Base-by-base conservation (phyloP, 2,888 invertebrate species). In the Cremastobaeus sp. region DNA sequence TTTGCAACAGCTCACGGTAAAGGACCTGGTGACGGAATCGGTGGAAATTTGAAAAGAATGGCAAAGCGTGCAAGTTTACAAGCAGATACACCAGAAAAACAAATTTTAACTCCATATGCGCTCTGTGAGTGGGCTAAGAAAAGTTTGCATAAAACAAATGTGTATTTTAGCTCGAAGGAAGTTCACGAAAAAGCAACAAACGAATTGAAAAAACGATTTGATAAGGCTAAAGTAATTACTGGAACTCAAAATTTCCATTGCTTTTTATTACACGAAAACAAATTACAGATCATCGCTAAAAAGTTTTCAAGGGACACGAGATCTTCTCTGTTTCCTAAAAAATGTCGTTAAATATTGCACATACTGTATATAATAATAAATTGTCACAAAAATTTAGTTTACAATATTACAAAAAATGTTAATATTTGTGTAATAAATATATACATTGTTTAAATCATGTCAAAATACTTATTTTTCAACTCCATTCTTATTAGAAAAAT, bases 1-100 rank as follows among this genome's bases (percentile, higher is more conserved):
- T 76, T 77, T 64, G 78, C 77, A 9, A 78, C 78, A 3, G 50
- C 69, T 5, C 81, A 82, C 74, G 81, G 81, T 8, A 82, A 82
- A 65, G 66, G 76, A n/a, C 64, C 79, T 3, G 76, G 78, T 62
- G 81, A 82, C 68, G 78, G 79, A 3, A 48, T 81, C 8, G 79
- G 78, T 2, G 81, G 76, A 0, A 77, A 77, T 6, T 50, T 75
- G 8, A 81, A 80, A 59, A 37, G 76, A 20, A 12, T 25, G 14
- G 69, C 72, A 1, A 41, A 3, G 15, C 34, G 37, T 12, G 45
- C 64, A 28, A 71, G 43, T 32, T 25, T 71, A 14, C 57, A 65
- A 54, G 25, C 52, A 12, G 8, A 17, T 6, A 11, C 45, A 9
- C 12, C 43, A 21, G 48, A 52, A 32, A n/a, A n/a, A n/a, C 12